These are phyloP conservation scores for Amblyraja radiata DNA, from an alignment of 2,797 vertebrate species.

Conservation along the genomic window DNA sequence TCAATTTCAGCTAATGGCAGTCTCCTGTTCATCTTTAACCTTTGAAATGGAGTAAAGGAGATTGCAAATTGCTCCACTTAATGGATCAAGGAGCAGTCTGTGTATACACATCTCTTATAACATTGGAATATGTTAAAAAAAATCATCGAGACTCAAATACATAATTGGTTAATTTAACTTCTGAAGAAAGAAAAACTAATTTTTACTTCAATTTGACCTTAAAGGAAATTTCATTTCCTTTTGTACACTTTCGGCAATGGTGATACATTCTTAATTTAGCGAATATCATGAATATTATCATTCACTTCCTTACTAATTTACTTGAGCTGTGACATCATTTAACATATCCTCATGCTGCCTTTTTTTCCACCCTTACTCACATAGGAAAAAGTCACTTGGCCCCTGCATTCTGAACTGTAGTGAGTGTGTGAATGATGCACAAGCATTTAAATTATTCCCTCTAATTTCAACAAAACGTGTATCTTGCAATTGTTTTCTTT, in stretches of 20 bases:
- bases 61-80: background rate
- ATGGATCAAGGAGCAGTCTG: background rate
- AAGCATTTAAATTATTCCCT: background rate
- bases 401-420: no score
- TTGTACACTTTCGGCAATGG: background rate
- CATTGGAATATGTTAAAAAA: background rate
- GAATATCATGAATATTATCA: constrained; percentile 21
- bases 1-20: background rate
- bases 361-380: background rate
- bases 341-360: background rate
- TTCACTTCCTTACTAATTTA: background rate
- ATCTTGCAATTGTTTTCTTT: background rate
- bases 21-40: constrained; percentile 10
- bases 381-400: background rate
- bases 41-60: background rate
- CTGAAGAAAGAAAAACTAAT: background rate
- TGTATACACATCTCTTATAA: background rate
- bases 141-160: background rate
- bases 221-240: constrained; percentile 18
- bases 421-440: background rate
- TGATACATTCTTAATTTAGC: background rate
- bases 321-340: background rate
- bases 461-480: background rate
- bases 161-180: background rate
- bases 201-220: constrained; percentile 8